A percentile compares a stretch with the other conserved stretches of the same genome.
Evolutionary conservation across 2,113 vertebrate species (phyloP).

Genomic region (Carettochelys insculpta): DNA sequence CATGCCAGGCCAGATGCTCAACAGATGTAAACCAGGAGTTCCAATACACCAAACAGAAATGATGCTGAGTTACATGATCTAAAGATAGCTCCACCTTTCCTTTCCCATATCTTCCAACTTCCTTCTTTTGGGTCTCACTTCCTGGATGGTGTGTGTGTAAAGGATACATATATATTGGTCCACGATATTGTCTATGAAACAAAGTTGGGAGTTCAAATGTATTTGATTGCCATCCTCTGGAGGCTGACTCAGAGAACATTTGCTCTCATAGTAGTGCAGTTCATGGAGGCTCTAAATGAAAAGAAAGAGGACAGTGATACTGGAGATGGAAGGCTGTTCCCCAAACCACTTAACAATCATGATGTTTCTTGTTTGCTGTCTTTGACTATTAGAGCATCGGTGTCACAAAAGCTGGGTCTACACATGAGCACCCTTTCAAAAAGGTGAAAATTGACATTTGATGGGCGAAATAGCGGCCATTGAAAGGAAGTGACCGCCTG

Average conservation of each 20-base stretch:
- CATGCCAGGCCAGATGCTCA: too few species aligned
- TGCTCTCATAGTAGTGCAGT: too few species aligned
- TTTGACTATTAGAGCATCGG: neutral
- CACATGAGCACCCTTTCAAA: too few species aligned
- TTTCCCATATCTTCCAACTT: too few species aligned
- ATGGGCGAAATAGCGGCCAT: too few species aligned
- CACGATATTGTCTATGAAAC: neutral
- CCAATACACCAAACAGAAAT: too few species aligned
- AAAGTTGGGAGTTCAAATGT: neutral
- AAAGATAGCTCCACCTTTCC: neutral
- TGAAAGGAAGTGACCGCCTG: too few species aligned
- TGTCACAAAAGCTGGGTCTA: too few species aligned
- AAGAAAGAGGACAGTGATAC: neutral
- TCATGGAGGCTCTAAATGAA: neutral
- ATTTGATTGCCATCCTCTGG: neutral
- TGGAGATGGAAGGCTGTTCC: neutral
- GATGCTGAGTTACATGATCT: neutral
- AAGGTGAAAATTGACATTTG: too few species aligned
- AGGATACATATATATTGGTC: neutral
- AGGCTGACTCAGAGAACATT: neutral
- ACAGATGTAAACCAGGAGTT: too few species aligned
- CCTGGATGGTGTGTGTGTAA: neutral
- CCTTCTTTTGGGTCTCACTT: neutral
- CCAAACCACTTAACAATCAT: neutral
- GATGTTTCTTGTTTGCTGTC: neutral